Conservation (phyloP, 2,113 vertebrate genomes). For the Chaetura pelagica region DNA sequence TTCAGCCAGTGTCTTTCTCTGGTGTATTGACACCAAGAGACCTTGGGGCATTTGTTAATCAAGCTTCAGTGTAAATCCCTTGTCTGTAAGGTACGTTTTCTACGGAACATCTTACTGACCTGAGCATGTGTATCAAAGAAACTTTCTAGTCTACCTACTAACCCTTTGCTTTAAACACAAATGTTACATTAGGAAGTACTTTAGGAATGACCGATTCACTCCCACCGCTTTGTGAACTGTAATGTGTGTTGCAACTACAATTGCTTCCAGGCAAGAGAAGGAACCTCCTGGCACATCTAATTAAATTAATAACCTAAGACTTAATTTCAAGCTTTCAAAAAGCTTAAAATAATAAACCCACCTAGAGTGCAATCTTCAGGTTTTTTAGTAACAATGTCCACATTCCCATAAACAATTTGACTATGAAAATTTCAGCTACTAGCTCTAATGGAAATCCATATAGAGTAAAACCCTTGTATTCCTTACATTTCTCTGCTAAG, state of each 20-base stretch:
- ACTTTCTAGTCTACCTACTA: neutral
- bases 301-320: neutral
- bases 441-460: neutral
- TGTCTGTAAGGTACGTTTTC: neutral
- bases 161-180: neutral
- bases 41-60: neutral
- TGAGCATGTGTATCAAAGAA: rapidly evolving
- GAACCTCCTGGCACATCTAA: neutral
- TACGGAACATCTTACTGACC: neutral
- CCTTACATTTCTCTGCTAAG: neutral
- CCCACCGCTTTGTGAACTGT: neutral
- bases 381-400: neutral
- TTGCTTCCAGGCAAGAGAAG: neutral
- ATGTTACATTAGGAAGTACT: neutral
- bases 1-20: neutral
- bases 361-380: neutral
- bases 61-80: neutral
- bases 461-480: neutral
- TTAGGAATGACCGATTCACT: neutral
- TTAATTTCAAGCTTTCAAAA: neutral
- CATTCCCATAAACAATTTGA: neutral
- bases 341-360: neutral
- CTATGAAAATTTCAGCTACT: neutral
- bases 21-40: neutral
- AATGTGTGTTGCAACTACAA: neutral